Conservation (phyloP, 2,888 invertebrate genomes). For the Rhimphoctona megacephalus region DNA sequence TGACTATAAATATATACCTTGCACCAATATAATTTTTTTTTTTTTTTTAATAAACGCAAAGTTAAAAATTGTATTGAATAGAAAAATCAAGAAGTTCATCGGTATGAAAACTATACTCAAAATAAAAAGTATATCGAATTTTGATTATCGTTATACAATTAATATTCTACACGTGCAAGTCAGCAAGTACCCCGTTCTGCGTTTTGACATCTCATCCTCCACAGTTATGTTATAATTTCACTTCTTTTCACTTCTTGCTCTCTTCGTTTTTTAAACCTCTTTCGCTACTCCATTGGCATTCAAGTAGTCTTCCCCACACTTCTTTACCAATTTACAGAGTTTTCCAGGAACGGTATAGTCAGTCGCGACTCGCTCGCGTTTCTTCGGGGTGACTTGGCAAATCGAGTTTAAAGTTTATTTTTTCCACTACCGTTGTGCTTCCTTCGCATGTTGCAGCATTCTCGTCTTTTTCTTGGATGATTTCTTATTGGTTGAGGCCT, state of each 20-base stretch:
- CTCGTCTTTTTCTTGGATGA: slow-evolving; percentile 13
- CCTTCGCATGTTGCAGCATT: slow-evolving; percentile 43
- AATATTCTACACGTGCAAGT: background rate
- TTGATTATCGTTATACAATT: background rate
- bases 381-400: slow-evolving; percentile 59
- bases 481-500: background rate
- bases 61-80: too few relatives aligned
- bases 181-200: slow-evolving; percentile 6
- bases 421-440: slow-evolving; percentile 41
- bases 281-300: slow-evolving; percentile 27
- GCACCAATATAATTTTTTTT: too few relatives aligned
- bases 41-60: too few relatives aligned
- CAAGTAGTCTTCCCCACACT: slow-evolving; percentile 28
- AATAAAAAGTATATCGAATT: background rate
- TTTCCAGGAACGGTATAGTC: slow-evolving; percentile 47
- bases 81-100: background rate
- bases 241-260: slow-evolving; percentile 23
- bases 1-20: too few relatives aligned
- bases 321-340: slow-evolving; percentile 61
- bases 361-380: slow-evolving; percentile 26
- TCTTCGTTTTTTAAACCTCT: background rate
- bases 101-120: background rate
- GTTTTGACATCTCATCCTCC: background rate
- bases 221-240: slow-evolving; percentile 19
- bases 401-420: slow-evolving; percentile 67